phyloP scores from a whole-genome alignment of 2,888 invertebrate genomes.

The Anorthoa munda region DNA sequence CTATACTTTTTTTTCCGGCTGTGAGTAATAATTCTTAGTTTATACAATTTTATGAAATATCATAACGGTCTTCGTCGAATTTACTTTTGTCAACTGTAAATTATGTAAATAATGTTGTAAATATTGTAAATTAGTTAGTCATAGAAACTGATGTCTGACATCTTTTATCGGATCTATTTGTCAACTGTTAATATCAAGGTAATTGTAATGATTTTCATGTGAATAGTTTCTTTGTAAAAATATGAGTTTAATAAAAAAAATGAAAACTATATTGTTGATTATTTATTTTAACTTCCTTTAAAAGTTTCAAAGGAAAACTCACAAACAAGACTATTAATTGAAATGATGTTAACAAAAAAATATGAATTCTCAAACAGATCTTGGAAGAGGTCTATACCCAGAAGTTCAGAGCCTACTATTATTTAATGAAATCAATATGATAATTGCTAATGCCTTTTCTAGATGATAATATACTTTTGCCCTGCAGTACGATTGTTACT shows the following conservation, averaged over 20 bases:
- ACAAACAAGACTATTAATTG: neutral
- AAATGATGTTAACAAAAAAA: neutral
- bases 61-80: slow-evolving; percentile 73
- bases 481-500: too few relatives aligned
- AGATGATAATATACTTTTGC: too few relatives aligned
- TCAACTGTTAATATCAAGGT: slow-evolving; percentile 87
- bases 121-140: slow-evolving; percentile 76
- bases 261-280: slow-evolving; percentile 53
- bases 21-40: slow-evolving; percentile 68
- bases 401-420: too few relatives aligned
- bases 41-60: slow-evolving; percentile 66
- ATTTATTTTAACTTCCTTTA: neutral
- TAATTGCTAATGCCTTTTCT: too few relatives aligned
- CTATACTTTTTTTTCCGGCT: slow-evolving; percentile 76
- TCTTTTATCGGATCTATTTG: slow-evolving; percentile 87
- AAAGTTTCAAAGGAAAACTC: too few relatives aligned
- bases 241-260: slow-evolving; percentile 86
- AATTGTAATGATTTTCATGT: slow-evolving; percentile 87
- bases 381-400: neutral
- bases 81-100: slow-evolving; percentile 73
- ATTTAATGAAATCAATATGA: neutral
- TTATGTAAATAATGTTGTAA: slow-evolving; percentile 77
- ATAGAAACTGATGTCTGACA: slow-evolving; percentile 83
- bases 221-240: slow-evolving; percentile 88
- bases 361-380: neutral